phyloP scores from a whole-genome alignment of 2,113 vertebrate genomes.

The Gadus macrocephalus region DNA sequence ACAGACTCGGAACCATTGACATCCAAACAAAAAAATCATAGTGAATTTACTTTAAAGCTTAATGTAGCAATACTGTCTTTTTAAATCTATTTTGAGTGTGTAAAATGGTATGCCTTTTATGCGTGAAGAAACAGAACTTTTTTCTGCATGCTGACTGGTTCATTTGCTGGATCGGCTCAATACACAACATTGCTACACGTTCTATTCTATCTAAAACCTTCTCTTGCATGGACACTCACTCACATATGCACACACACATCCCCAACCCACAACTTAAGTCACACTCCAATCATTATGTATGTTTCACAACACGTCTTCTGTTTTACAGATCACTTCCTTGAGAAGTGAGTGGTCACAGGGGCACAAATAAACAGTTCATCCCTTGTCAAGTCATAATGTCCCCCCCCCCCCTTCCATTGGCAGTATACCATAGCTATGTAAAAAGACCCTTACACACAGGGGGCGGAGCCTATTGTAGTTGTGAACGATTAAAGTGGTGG shows the following conservation, averaged over 20 bases:
- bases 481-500: not conserved
- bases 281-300: constrained; percentile 8
- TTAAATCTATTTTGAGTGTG: constrained; percentile 37
- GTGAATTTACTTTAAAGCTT: constrained; percentile 50
- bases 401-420: not conserved
- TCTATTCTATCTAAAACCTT: constrained; percentile 47
- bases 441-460: not conserved
- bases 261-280: constrained; percentile 25
- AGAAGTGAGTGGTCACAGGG: not conserved
- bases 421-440: not conserved
- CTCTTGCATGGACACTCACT: constrained; percentile 31
- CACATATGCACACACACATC: constrained; percentile 12
- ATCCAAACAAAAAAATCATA: constrained; percentile 37
- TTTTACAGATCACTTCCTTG: not conserved
- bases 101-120: constrained; percentile 9
- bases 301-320: not conserved
- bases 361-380: not conserved
- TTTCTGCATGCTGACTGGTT: constrained; percentile 54
- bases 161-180: constrained; percentile 28
- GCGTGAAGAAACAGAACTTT: constrained; percentile 33
- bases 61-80: constrained; percentile 34
- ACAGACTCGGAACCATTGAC: constrained; percentile 31
- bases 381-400: not conserved
- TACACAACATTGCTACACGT: constrained; percentile 18
- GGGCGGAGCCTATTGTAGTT: not conserved